Conservation (phyloP, 2,113 vertebrate genomes). For the Solea solea region DNA sequence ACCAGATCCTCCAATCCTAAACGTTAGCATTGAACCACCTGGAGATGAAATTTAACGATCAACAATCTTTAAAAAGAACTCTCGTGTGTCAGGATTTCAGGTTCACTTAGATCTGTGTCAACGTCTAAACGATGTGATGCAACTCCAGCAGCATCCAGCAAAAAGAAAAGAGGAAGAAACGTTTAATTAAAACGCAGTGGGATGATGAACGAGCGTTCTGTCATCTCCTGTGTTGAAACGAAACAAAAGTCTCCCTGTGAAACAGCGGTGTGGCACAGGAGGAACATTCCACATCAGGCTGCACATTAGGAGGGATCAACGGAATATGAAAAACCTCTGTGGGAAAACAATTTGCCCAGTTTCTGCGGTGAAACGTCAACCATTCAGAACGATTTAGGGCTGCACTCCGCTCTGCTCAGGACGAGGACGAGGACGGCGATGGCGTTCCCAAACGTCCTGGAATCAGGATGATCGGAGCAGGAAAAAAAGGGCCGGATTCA, state of each 20-base stretch:
- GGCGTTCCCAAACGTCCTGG: constrained; percentile 54
- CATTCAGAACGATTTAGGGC: constrained; percentile 39
- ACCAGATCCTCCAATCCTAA: too few species aligned
- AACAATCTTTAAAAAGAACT: too few species aligned
- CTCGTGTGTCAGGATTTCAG: too few species aligned
- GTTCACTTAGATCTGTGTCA: too few species aligned
- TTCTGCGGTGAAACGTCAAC: constrained; percentile 50
- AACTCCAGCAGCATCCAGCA: not conserved
- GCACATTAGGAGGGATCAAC: constrained; percentile 46
- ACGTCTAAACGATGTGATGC: constrained; percentile 2
- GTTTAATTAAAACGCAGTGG: not conserved
- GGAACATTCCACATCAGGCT: constrained; percentile 30
- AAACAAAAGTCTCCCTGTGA: constrained; percentile 18
- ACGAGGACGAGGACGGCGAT: too few species aligned
- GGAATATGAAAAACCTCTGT: constrained; percentile 39
- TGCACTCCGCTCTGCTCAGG: not conserved
- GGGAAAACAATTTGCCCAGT: constrained; percentile 58
- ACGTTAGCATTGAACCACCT: too few species aligned
- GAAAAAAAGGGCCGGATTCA: constrained; percentile 32
- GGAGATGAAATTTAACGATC: too few species aligned
- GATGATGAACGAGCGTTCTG: constrained; percentile 6
- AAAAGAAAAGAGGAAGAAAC: not conserved
- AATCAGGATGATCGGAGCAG: constrained; percentile 50
- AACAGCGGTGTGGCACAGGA: constrained; percentile 10
- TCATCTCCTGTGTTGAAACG: constrained; percentile 22